phyloP scores from a whole-genome alignment of 2,797 vertebrate genomes.

The Sebastes iracundus region DNA sequence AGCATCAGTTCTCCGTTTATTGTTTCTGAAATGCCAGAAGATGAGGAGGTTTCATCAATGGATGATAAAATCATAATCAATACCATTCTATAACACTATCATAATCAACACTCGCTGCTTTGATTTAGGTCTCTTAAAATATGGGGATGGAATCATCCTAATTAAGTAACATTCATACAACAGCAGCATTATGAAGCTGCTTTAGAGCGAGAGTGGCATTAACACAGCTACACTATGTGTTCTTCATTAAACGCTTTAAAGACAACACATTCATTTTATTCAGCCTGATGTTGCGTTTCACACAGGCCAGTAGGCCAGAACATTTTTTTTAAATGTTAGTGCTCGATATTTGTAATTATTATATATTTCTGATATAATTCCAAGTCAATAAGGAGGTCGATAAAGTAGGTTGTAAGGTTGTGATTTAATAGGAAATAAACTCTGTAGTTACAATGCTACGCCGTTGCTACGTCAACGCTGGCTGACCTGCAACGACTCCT shows the following conservation, averaged over 20 bases:
- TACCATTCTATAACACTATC: not conserved
- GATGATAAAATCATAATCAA: not conserved
- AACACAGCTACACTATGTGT: not conserved
- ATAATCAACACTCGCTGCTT: not conserved
- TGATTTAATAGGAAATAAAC: not conserved
- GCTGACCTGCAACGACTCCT: no score
- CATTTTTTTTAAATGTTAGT: not conserved
- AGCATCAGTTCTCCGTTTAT: not conserved
- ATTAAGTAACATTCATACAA: not conserved
- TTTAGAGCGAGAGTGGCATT: not conserved
- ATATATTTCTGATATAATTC: not conserved
- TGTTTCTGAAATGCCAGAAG: not conserved
- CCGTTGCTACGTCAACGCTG: no score
- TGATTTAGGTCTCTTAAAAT: not conserved
- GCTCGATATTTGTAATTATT: not conserved
- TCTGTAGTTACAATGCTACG: no score
- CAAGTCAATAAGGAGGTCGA: not conserved
- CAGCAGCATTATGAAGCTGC: not conserved
- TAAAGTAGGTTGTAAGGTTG: not conserved
- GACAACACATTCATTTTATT: not conserved
- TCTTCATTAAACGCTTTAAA: not conserved
- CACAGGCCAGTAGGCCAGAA: not conserved
- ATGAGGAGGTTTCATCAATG: not conserved
- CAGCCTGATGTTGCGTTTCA: not conserved
- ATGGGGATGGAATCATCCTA: not conserved